A percentile compares a stretch with the other conserved stretches of the same genome.
Conservation (phyloP, 1,140 invertebrate species). For the Papilio glaucus region DNA sequence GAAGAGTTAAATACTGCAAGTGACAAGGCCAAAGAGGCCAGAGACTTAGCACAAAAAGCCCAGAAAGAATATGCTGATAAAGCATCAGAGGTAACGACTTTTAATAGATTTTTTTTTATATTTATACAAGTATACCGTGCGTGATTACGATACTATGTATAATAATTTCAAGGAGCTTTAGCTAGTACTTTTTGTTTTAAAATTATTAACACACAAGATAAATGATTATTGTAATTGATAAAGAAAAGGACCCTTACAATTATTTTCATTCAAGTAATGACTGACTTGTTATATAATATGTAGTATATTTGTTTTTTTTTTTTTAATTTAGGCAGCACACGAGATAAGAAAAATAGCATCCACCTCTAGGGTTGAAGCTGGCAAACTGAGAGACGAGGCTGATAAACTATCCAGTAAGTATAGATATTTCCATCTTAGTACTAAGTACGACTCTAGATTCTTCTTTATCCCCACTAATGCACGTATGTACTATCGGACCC, state of each 20-base stretch:
- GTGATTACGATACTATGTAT: background rate
- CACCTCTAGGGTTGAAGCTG: conserved; percentile 89
- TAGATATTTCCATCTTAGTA: too few species aligned
- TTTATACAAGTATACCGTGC: too few species aligned
- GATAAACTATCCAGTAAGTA: conserved; percentile 85
- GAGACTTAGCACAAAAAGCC: conserved; percentile 90
- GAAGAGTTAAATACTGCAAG: conserved; percentile 89
- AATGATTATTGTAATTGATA: too few species aligned
- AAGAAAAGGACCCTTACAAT: too few species aligned
- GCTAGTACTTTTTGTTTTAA: too few species aligned
- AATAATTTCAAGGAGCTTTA: too few species aligned
- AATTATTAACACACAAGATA: too few species aligned
- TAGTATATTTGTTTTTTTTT: conserved; percentile 26
- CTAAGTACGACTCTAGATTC: too few species aligned
- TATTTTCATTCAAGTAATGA: too few species aligned
- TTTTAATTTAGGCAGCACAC: conserved; percentile 85
- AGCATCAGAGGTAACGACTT: conserved; percentile 86
- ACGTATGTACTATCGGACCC: too few species aligned
- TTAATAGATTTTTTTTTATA: conserved; percentile 30
- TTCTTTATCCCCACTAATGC: too few species aligned
- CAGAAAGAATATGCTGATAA: conserved; percentile 88
- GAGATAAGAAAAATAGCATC: conserved; percentile 90
- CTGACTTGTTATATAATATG: too few species aligned
- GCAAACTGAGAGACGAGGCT: conserved; percentile 90
- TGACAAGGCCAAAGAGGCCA: conserved; percentile 90